Evolutionary conservation across 1,140 invertebrate species (phyloP), one percentile per base, ranked within the genome.

Genomic region (Panonychus citri): DNA sequence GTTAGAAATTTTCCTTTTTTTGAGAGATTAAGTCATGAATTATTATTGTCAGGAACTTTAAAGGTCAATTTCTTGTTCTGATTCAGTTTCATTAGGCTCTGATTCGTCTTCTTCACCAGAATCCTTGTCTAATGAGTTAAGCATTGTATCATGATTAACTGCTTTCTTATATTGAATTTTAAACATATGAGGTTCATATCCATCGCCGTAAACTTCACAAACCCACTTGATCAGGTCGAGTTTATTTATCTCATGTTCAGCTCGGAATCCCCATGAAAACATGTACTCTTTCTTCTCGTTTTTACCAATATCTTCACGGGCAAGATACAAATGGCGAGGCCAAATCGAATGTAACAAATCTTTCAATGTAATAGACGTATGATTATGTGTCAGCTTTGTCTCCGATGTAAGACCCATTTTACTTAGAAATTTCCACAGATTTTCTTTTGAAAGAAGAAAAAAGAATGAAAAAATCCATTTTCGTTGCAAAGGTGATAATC

Each of bases 221-320:
- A 43, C 37, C 25, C 25, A 55, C 42, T 55, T 42, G 5, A 55
- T 7, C 5, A 55, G 24, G 7, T 46, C 42, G 10, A 55, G 39
- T 19, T 55, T 46, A 10, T 40, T 46, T 13, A 55, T 27, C 42
- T 55, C 54, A 5, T 55, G n/a, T 26, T 55, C 12, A 42, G 54
- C 54, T 26, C 54, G 37, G 27, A 55, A 42, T 3, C 54, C 54
- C 54, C 54, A 55, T 8, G 3, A 3, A 26, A 55, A 55, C 13
- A 15, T 34, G 24, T 5, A 42, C 3, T 19, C 40, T 13, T 25
- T 42, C 2, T 12, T 26, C 19, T 55, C 54, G n/a, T 19, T 37
- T 27, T 21, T 46, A 24, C 10, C 19, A 5, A 55, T 46, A 12
- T 27, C 19, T 43, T 55, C 37, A 30, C 21, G 24, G n/a, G 12